Conservation (phyloP, 2,797 vertebrate genomes). For the Myripristis jacobus region DNA sequence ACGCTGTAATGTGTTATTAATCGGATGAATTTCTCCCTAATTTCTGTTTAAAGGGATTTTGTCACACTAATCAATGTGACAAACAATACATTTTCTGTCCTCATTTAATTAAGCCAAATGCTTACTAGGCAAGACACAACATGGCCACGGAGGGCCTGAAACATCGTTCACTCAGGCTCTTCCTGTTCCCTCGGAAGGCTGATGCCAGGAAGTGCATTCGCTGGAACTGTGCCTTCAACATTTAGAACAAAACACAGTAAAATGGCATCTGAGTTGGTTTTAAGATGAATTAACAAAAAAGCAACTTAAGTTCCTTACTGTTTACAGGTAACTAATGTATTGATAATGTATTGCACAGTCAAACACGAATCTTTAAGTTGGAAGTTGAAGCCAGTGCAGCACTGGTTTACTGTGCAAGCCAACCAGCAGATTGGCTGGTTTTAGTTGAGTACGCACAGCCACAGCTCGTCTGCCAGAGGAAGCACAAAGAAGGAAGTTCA, state of each 20-base stretch:
- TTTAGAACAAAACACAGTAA: background rate
- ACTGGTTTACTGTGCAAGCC: too few relatives aligned
- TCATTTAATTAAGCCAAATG: background rate
- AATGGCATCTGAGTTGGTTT: background rate
- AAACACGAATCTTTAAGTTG: too few relatives aligned
- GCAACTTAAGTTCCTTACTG: too few relatives aligned
- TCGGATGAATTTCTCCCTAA: background rate
- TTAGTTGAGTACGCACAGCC: background rate
- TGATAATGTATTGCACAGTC: too few relatives aligned
- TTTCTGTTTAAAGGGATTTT: background rate
- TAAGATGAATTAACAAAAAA: too few relatives aligned
- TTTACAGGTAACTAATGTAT: too few relatives aligned
- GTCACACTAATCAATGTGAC: background rate
- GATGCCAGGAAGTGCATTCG: too few relatives aligned
- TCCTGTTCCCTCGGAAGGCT: too few relatives aligned
- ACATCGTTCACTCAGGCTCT: background rate
- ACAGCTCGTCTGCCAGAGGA: background rate
- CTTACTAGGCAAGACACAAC: background rate
- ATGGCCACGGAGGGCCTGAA: background rate
- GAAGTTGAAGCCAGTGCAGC: too few relatives aligned
- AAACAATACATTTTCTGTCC: background rate
- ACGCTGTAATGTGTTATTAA: background rate
- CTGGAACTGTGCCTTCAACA: background rate
- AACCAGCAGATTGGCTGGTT: too few relatives aligned
- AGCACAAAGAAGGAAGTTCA: background rate